Evolutionary conservation across 2,113 vertebrate species (phyloP), one percentile per base, ranked within the genome.

Genomic region (Atlantisia rogersi): DNA sequence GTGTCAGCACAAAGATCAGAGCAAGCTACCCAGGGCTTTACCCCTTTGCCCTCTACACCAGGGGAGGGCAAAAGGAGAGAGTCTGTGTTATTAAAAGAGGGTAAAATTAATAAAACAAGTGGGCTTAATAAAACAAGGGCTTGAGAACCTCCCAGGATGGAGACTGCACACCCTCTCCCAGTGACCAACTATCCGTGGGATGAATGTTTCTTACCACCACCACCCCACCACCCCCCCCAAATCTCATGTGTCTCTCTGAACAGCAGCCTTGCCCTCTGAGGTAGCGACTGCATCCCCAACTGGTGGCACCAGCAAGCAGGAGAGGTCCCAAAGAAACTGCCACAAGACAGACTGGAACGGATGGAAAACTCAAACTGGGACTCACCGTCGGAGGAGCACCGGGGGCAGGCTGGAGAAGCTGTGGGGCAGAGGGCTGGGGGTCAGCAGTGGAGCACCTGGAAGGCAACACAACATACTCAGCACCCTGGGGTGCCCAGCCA

Each of bases 371-470:
- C 68, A 59, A 71, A 22, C 16, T 20, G 24, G 0, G 5, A 86
- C 95, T 92, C 87, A 96, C 93, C 25, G 6, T 17, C 71, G 65
- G 65, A 88, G 32, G 40, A 93, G 29, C 63, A 2, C 3, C 3
- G 2, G 62, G 35, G 29, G 17, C 58, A 82, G 58, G 39, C 14
- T 3, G 0, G 71, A 69, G 60, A 59, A 50, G 21, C 39, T 0
- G 32, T 14, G 9, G 76, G 78, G 39, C 39, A 42, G 89, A 92
- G 26, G 25, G 67, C 17, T 70, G 59, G 8, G 15, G 71, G 18
- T 93, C 90, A 96, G 95, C 78, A 89, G 60, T 1, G 4, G 25
- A 82, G 39, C 65, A 91, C 50, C 91, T 97, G 89, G 55, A 95
- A 95, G 31, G 75, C 18, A 94, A 28, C 11, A 84, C 1, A 6